Percentiles rank a stretch among this genome's conserved stretches.
Evolutionary conservation across 1,140 invertebrate species (phyloP).

Genomic region (Drosophila ambigua): DNA sequence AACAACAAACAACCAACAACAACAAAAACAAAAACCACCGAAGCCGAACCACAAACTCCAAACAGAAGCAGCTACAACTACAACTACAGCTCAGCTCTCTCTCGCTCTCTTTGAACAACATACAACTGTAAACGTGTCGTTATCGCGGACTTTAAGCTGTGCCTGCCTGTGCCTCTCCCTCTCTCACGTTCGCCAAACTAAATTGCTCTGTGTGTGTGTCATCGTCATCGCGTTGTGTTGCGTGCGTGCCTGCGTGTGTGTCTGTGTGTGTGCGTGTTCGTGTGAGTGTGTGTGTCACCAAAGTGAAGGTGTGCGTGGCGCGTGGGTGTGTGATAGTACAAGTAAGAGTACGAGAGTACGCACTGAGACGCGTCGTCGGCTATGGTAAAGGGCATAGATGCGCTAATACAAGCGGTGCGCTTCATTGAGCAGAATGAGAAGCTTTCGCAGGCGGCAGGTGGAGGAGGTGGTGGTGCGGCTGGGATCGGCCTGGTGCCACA

Average conservation of each 20-base stretch:
- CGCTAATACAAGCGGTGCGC: slow-evolving; percentile 62
- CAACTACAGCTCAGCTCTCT: not conserved
- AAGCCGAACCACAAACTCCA: slow-evolving; percentile 27
- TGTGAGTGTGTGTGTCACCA: slow-evolving; percentile 27
- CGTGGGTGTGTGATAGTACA: slow-evolving; percentile 21
- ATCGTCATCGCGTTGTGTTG: slow-evolving; percentile 1
- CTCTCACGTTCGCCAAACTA: not conserved
- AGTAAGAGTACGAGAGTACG: slow-evolving; percentile 33
- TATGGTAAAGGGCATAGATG: slow-evolving; percentile 59
- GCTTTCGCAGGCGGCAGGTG: slow-evolving; percentile 32
- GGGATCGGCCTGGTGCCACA: slow-evolving; percentile 24
- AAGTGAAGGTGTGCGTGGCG: slow-evolving; percentile 37
- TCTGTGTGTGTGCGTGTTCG: slow-evolving; percentile 16
- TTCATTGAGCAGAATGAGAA: slow-evolving; percentile 59
- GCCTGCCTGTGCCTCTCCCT: slow-evolving; percentile 4
- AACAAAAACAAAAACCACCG: slow-evolving; percentile 13
- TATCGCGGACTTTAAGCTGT: no score
- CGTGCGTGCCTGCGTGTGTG: slow-evolving; percentile 21
- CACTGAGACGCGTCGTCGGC: slow-evolving; percentile 49
- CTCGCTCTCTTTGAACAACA: not conserved
- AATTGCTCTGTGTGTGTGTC: slow-evolving; percentile 15
- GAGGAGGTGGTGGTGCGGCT: not conserved
- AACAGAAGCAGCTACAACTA: slow-evolving; percentile 33
- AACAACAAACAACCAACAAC: slow-evolving; percentile 16
- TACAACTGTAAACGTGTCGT: slow-evolving; percentile 1